Evolutionary conservation across 1,140 invertebrate species (phyloP).

Genomic region (Marisa cornuarietis): DNA sequence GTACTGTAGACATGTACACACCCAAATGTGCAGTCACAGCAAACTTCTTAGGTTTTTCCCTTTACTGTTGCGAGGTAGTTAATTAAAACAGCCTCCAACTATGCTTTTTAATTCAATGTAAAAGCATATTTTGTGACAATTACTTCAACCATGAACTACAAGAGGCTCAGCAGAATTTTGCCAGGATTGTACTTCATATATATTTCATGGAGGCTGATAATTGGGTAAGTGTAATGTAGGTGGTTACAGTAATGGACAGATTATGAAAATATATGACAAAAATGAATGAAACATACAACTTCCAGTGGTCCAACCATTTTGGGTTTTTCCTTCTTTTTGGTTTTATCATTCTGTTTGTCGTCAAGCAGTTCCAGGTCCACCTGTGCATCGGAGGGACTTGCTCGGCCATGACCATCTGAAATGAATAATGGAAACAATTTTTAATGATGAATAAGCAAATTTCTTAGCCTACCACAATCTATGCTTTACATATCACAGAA

Average conservation of each 20-base stretch:
- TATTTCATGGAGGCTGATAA: not conserved
- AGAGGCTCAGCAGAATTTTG: too few relatives aligned
- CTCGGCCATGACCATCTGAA: constrained; percentile 9
- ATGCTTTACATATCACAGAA: too few relatives aligned
- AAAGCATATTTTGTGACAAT: not conserved
- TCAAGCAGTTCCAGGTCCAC: constrained; percentile 2
- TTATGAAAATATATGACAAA: too few relatives aligned
- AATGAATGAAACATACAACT: constrained; percentile 31
- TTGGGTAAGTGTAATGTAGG: not conserved
- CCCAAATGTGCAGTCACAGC: too few relatives aligned
- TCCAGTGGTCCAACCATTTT: constrained; percentile 41
- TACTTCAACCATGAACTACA: not conserved
- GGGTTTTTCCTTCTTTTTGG: constrained; percentile 35
- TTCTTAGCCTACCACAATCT: too few relatives aligned
- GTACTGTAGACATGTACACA: too few relatives aligned
- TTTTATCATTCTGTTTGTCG: constrained; percentile 15
- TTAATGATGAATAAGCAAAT: too few relatives aligned
- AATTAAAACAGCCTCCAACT: too few relatives aligned
- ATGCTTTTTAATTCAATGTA: too few relatives aligned
- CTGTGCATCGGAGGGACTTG: not conserved
- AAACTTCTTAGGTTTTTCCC: not conserved
- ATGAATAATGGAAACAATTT: not conserved
- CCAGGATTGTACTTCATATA: not conserved
- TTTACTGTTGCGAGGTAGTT: not conserved
- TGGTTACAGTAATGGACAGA: not conserved